These are phyloP conservation scores for Alligator sinensis DNA, from an alignment of 2,113 vertebrate species.

Conservation along the genomic window DNA sequence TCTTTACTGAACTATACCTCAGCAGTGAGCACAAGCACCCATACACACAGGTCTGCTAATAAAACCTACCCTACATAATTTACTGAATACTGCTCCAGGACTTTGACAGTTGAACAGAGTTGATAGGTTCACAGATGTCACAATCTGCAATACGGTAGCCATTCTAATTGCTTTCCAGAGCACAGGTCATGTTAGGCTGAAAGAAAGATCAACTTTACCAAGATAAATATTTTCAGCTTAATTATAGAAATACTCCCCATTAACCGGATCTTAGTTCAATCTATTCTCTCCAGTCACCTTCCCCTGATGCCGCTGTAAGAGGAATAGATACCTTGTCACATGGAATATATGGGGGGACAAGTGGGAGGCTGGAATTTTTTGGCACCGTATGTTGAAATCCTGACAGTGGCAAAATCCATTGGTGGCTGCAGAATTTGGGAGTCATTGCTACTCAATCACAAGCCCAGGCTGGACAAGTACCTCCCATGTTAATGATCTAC, in stretches of 20 bases:
- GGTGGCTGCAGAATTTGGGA: neutral
- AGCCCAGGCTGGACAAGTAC: neutral
- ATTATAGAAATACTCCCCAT: neutral
- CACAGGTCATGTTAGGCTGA: neutral
- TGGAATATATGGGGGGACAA: neutral
- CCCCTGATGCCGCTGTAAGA: neutral
- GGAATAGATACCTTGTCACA: neutral
- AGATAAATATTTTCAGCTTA: neutral
- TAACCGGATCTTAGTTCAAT: neutral
- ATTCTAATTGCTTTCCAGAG: neutral
- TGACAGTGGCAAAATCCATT: neutral
- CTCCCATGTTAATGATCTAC: neutral
- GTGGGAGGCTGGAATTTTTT: neutral
- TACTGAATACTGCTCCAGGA: neutral
- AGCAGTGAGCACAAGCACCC: neutral
- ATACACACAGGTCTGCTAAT: neutral
- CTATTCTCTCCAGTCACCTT: neutral
- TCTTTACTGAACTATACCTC: neutral
- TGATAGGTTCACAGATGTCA: neutral
- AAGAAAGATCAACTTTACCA: neutral
- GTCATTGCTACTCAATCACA: neutral
- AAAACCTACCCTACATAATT: neutral
- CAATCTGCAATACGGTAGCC: neutral
- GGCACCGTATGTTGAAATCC: neutral
- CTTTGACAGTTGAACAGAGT: fast-evolving